Conservation (phyloP, 1,140 invertebrate genomes). For the Drosophila lowei region DNA sequence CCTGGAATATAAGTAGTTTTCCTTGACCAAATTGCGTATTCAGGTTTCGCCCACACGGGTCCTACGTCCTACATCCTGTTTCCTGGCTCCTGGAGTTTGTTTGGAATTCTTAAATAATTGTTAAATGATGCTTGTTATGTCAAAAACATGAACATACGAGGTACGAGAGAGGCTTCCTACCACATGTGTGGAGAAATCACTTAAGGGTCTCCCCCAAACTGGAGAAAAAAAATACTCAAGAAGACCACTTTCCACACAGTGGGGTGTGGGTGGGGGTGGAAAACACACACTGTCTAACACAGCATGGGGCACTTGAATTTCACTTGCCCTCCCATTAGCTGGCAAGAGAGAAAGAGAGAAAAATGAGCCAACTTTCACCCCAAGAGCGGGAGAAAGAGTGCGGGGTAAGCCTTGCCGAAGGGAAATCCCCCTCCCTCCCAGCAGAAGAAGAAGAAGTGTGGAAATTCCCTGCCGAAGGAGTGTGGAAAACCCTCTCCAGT, state of each 20-base stretch:
- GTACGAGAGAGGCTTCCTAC: background rate
- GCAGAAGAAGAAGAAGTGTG: background rate
- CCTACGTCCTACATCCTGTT: slow-evolving; percentile 9
- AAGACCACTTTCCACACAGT: slow-evolving; percentile 37
- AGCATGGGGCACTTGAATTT: slow-evolving; percentile 76
- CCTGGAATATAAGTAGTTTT: background rate
- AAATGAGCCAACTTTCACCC: slow-evolving; percentile 79
- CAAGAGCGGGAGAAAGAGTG: slow-evolving; percentile 3
- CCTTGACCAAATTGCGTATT: slow-evolving; percentile 54
- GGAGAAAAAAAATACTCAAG: slow-evolving; percentile 16
- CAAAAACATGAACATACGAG: slow-evolving; percentile 62
- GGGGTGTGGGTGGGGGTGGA: background rate
- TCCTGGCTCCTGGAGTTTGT: background rate
- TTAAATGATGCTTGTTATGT: slow-evolving; percentile 81
- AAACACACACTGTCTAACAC: slow-evolving; percentile 72
- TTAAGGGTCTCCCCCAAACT: slow-evolving; percentile 46
- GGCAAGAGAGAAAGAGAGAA: slow-evolving; percentile 33
- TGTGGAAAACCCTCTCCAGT: no score
- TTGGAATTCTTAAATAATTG: slow-evolving; percentile 77
- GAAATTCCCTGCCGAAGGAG: no score
- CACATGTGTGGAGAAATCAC: slow-evolving; percentile 54
- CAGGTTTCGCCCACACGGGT: slow-evolving; percentile 34
- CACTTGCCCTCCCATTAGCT: slow-evolving; percentile 62
- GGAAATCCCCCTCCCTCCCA: no score
- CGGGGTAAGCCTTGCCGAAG: background rate